phyloP scores from a whole-genome alignment of 2,797 vertebrate species.

The Falco cherrug region DNA sequence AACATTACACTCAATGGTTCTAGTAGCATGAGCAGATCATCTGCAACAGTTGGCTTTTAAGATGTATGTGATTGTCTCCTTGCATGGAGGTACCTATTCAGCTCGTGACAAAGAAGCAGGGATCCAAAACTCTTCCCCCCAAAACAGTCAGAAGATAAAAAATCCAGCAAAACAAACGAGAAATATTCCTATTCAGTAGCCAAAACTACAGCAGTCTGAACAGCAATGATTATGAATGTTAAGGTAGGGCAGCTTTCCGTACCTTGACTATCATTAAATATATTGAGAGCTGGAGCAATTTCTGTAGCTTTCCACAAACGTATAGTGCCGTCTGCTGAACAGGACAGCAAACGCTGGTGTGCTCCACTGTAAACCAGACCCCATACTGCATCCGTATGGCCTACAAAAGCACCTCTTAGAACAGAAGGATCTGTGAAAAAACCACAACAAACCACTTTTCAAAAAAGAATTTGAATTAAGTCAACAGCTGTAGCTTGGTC shows the following conservation, averaged over 20 bases:
- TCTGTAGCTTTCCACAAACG: conserved; percentile 91
- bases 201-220: background rate
- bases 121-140: background rate
- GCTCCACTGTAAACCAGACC: conserved; percentile 92
- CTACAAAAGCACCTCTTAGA: conserved; percentile 88
- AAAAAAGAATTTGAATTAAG: background rate
- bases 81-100: background rate
- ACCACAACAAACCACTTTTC: background rate
- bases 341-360: conserved; percentile 94
- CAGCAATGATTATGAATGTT: background rate
- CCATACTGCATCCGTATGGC: conserved; percentile 96
- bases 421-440: conserved; percentile 87
- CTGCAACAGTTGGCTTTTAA: background rate
- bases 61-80: background rate
- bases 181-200: background rate
- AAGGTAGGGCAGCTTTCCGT: background rate
- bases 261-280: conserved; percentile 95
- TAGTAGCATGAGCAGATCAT: background rate
- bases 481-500: background rate
- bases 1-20: background rate
- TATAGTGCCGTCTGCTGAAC: conserved; percentile 94
- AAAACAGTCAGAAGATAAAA: background rate
- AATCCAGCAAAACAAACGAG: background rate
- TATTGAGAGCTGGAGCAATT: conserved; percentile 86
- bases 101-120: background rate